Evolutionary conservation across 2,888 invertebrate genomes (phyloP).

Genomic region (Polydrusus pterygomalis): DNA sequence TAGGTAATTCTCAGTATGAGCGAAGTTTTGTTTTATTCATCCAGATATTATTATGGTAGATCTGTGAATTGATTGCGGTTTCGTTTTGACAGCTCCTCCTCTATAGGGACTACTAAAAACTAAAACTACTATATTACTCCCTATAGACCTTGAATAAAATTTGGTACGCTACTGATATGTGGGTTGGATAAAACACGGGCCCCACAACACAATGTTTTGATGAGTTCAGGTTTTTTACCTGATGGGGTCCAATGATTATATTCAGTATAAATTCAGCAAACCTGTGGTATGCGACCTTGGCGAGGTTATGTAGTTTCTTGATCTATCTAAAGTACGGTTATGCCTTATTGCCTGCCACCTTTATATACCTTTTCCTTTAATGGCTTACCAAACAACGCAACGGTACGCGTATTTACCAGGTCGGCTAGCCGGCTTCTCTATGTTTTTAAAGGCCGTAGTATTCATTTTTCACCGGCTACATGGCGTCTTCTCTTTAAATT

Average conservation of each 20-base stretch:
- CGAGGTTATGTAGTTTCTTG: slow-evolving; percentile 63
- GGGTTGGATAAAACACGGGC: slow-evolving; percentile 27
- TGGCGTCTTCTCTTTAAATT: neutral
- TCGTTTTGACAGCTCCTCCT: too few species aligned
- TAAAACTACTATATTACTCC: too few species aligned
- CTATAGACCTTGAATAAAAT: too few species aligned
- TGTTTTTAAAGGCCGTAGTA: neutral
- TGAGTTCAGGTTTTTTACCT: slow-evolving; percentile 58
- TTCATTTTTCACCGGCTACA: neutral
- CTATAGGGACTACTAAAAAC: too few species aligned
- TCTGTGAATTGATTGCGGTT: too few species aligned
- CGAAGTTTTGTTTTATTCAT: too few species aligned
- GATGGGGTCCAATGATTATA: slow-evolving; percentile 61
- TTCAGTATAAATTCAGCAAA: slow-evolving; percentile 62
- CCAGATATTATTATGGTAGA: too few species aligned
- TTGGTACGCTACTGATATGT: slow-evolving; percentile 35
- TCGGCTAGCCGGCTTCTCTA: slow-evolving; percentile 8
- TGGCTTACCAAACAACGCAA: slow-evolving; percentile 38
- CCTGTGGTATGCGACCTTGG: slow-evolving; percentile 63
- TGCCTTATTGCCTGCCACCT: slow-evolving; percentile 58
- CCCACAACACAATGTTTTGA: slow-evolving; percentile 53
- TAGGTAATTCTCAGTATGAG: too few species aligned
- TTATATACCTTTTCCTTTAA: slow-evolving; percentile 45
- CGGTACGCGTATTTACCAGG: slow-evolving; percentile 25
- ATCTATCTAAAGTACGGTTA: slow-evolving; percentile 63